Base-by-base conservation (phyloP, 2,797 vertebrate genomes). In the Helostoma temminkii region DNA sequence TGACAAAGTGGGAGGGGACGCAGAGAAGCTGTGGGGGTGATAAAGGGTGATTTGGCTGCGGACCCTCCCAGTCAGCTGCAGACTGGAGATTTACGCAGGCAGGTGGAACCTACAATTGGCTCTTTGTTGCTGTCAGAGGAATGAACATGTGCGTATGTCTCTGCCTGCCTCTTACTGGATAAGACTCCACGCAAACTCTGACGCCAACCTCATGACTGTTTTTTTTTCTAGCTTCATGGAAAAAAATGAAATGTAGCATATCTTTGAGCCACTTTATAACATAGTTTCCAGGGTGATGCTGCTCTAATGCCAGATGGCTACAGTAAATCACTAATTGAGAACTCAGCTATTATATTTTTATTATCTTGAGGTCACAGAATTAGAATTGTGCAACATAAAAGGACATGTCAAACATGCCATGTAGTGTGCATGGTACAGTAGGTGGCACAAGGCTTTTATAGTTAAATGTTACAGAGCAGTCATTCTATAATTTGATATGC, bases 31-130 rank as follows among this genome's bases (percentile, higher is more conserved):
- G 86, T 67, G 79, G 83, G 86, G 81, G 68, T 79, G 80, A 74
- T 82, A 78, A 71, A 81, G 78, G 84, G 66, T 49, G 80, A 84
- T 82, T 77, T 74, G 82, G 79, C 78, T 26, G 16, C 84, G 64
- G 87, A 86, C 71, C 88, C 88, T 90, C 88, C 89, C 84, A 84
- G 79, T 90, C 90, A 88, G 84, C 86, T 89, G 76, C 83, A 69
- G 74, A 86, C 62, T 75, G 49, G 56, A 81, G 85, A 80, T 87
- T 82, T 79, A 85, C 69, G 61, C 87, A 18, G 59, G 85, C 91
- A 94, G 92, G 92, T 93, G 91, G 91, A 90, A 90, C 83, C 75
- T 88, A 92, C 93, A 93, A 91, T 90, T 84, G 85, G 80, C 83
- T 91, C 92, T 93, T 92, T 93, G 92, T 93, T 87, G 88, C 79